Conservation (phyloP, 2,113 vertebrate genomes). For the Isichthys henryi region DNA sequence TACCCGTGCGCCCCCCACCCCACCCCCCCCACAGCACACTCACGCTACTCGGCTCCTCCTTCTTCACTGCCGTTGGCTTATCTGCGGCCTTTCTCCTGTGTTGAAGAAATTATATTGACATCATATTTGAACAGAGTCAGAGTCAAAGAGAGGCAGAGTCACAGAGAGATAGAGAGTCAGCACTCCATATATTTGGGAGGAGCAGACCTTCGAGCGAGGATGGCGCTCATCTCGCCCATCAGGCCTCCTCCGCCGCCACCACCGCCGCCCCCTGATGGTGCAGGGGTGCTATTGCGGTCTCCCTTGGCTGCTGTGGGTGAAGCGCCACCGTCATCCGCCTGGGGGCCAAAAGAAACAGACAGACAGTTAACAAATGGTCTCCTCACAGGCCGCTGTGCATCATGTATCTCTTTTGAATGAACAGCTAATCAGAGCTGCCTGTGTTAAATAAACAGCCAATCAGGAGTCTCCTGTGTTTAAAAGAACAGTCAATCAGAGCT, state of each 20-base stretch:
- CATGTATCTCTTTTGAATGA: not conserved
- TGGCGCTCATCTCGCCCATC: slow-evolving; percentile 79
- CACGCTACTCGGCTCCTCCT: slow-evolving; percentile 53
- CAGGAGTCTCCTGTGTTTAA: not conserved
- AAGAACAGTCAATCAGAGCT: not conserved
- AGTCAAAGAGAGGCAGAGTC: not conserved
- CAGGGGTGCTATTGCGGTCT: slow-evolving; percentile 39
- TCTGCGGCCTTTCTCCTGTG: slow-evolving; percentile 66
- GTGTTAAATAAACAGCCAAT: not conserved
- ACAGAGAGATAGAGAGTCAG: not conserved
- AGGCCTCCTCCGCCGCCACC: slow-evolving; percentile 55
- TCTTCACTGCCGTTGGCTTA: slow-evolving; percentile 43
- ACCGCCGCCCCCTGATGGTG: slow-evolving; percentile 31
- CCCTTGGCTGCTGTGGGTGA: slow-evolving; percentile 42
- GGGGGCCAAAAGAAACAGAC: not conserved
- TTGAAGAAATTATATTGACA: not conserved
- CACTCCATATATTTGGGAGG: not conserved
- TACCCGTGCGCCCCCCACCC: not conserved
- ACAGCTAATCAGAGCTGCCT: not conserved
- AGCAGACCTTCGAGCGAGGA: slow-evolving; percentile 69
- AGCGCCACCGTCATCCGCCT: slow-evolving; percentile 53
- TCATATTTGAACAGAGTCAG: not conserved
- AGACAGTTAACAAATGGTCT: not conserved
- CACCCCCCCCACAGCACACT: slow-evolving; percentile 23
- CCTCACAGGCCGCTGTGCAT: not conserved